Evolutionary conservation across 2,888 invertebrate genomes (phyloP).

Genomic region (Netelia fuscicornis): DNA sequence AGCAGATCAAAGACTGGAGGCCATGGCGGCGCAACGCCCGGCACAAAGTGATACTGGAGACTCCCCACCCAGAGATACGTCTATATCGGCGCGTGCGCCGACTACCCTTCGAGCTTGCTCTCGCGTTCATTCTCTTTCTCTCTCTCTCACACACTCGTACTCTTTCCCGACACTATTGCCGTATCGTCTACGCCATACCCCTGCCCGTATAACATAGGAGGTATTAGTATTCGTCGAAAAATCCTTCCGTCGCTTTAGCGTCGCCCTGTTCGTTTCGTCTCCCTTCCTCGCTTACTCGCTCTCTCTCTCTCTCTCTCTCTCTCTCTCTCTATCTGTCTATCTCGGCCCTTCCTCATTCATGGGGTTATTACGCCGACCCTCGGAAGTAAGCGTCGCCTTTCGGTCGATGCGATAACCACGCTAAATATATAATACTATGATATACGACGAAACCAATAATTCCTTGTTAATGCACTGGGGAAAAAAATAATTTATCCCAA

Average conservation of each 20-base stretch:
- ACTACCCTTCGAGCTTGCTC: constrained; percentile 53
- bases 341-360: constrained; percentile 35
- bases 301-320: constrained; percentile 19
- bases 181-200: constrained; percentile 44
- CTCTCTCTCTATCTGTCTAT: constrained; percentile 22
- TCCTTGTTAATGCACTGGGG: background rate
- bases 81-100: constrained; percentile 73
- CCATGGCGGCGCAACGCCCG: constrained; percentile 81
- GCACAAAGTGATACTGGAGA: constrained; percentile 81
- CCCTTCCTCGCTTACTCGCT: constrained; percentile 21
- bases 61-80: constrained; percentile 71
- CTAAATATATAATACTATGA: constrained; percentile 26
- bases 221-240: constrained; percentile 56
- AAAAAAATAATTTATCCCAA: background rate
- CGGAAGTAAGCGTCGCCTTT: constrained; percentile 73
- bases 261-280: constrained; percentile 20
- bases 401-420: constrained; percentile 73
- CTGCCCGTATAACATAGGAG: constrained; percentile 49
- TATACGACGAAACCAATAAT: constrained; percentile 18
- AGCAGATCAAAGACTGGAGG: constrained; percentile 81
- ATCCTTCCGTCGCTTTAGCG: constrained; percentile 43
- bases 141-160: constrained; percentile 17
- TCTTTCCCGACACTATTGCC: background rate
- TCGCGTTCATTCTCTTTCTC: constrained; percentile 14
- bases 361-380: constrained; percentile 69